Percentiles rank a stretch among this genome's conserved stretches.
Evolutionary conservation across 2,797 vertebrate genomes (phyloP).

Genomic region (Centroberyx gerrardi): DNA sequence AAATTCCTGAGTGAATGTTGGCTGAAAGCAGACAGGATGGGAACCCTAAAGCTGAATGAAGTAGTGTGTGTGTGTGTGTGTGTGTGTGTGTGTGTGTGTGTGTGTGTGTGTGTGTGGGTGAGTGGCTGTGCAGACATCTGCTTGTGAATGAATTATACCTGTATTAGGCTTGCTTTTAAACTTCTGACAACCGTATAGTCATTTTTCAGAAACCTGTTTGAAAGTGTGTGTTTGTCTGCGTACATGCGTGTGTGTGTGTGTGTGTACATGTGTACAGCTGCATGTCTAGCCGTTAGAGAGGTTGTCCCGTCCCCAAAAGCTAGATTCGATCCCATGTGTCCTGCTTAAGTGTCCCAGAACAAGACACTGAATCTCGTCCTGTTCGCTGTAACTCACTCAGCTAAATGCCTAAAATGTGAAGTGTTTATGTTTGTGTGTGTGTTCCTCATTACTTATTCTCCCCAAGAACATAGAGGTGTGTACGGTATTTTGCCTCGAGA

Average conservation of each 20-base stretch:
- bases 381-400: neutral
- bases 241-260: neutral
- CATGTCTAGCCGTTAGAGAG: too few relatives aligned
- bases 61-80: neutral
- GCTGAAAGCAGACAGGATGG: neutral
- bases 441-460: conserved; percentile 12
- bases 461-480: conserved; percentile 20
- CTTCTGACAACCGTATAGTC: too few relatives aligned
- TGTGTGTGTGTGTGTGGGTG: neutral
- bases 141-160: neutral
- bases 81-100: neutral
- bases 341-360: too few relatives aligned
- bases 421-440: conserved; percentile 16
- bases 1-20: neutral
- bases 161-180: neutral
- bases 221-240: too few relatives aligned
- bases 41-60: neutral
- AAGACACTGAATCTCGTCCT: too few relatives aligned
- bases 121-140: neutral
- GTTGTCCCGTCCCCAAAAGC: neutral
- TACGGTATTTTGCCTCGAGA: conserved; percentile 22
- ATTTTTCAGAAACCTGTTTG: too few relatives aligned
- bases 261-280: neutral
- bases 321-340: neutral
- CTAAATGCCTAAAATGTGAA: neutral